These are phyloP conservation scores for Drosophila albomicans DNA, from an alignment of 1,140 invertebrate genomes.

Conservation along the genomic window DNA sequence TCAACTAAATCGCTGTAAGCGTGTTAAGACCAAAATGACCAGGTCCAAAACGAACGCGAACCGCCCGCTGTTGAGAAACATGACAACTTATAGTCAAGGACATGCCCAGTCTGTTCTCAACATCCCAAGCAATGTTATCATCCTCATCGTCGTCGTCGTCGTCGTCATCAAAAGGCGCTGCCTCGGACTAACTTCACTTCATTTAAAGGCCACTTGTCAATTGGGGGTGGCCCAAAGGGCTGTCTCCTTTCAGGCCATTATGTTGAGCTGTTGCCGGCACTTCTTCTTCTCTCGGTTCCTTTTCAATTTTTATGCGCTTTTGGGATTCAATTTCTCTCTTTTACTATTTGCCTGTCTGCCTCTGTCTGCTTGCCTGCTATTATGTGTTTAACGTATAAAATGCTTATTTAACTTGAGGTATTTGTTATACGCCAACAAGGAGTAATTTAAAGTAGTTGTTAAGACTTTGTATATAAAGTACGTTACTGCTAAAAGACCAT, in stretches of 20 bases:
- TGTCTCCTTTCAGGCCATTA: conserved; percentile 31
- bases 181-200: conserved; percentile 61
- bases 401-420: conserved; percentile 53
- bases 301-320: conserved; percentile 30
- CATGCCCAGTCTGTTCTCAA: conserved; percentile 36
- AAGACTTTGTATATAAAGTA: not conserved
- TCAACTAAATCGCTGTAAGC: conserved; percentile 63
- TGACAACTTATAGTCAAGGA: conserved; percentile 69
- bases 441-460: not conserved
- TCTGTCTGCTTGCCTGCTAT: conserved; percentile 16
- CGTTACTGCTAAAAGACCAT: too few relatives aligned
- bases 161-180: conserved; percentile 36
- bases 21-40: conserved; percentile 56
- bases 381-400: conserved; percentile 40
- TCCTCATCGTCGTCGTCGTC: conserved; percentile 29
- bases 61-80: conserved; percentile 36
- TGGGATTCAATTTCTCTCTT: conserved; percentile 39
- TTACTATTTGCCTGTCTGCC: conserved; percentile 26
- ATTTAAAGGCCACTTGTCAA: conserved; percentile 79
- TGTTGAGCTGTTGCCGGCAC: conserved; percentile 31
- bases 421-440: conserved; percentile 7
- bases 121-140: conserved; percentile 26
- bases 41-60: conserved; percentile 28
- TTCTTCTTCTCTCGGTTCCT: conserved; percentile 18
- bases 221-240: conserved; percentile 30